These are phyloP conservation scores for Emys orbicularis DNA, from an alignment of 2,797 vertebrate species.

Conservation along the genomic window DNA sequence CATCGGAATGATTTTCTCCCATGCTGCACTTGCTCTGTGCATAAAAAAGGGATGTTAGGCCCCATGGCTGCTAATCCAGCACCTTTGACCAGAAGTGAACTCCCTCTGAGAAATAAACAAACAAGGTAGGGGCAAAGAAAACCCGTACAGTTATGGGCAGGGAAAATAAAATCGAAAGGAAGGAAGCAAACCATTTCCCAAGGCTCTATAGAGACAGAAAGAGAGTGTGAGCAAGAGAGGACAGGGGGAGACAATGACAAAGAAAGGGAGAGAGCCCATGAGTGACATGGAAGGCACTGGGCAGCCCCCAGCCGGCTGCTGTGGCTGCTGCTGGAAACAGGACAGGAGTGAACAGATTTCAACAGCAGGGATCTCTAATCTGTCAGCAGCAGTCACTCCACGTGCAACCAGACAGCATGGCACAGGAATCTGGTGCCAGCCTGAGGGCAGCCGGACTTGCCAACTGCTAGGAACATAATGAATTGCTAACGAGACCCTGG, in stretches of 20 bases:
- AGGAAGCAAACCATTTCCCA: accelerated
- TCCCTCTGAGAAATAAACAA: neutral
- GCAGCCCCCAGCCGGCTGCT: conserved; percentile 47
- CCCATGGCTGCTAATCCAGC: neutral
- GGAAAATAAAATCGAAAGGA: neutral
- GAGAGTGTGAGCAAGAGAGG: neutral
- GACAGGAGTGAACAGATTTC: conserved; percentile 77
- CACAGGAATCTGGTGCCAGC: conserved; percentile 34
- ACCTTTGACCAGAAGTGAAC: accelerated
- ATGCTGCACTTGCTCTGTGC: neutral
- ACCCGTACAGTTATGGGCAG: neutral
- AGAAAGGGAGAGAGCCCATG: neutral
- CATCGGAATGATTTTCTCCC: neutral
- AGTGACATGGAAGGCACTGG: neutral
- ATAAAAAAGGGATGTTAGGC: neutral
- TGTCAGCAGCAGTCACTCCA: conserved; percentile 42
- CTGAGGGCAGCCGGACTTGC: neutral
- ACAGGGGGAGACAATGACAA: neutral
- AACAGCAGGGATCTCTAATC: conserved; percentile 73
- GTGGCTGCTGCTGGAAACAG: conserved; percentile 59
- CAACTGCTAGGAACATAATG: conserved; percentile 15
- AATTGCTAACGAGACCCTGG: conserved; percentile 31
- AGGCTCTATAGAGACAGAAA: neutral
- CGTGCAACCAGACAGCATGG: conserved; percentile 62
- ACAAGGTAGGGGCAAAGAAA: neutral